Evolutionary conservation across 1,140 invertebrate species (phyloP), one percentile per base, ranked within the genome.

Genomic region (Colletes gigas): DNA sequence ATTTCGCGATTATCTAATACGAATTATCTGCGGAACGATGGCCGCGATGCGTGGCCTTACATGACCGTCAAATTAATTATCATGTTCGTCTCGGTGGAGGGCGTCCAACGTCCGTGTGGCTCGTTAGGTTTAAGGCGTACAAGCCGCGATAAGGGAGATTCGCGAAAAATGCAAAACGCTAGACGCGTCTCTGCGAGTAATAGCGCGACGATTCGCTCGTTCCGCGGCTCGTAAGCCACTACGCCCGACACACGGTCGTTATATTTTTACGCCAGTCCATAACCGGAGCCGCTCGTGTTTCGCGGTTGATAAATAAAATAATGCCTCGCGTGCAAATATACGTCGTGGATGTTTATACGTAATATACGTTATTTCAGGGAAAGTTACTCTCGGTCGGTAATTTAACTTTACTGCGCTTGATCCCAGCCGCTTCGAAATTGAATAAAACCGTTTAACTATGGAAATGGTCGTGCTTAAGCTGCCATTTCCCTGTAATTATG

Each of bases 1-100:
- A 85, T 84, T 81, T 55, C 68, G 73, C 78, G 84, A 85, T 85
- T 85, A 86, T 86, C 84, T 85, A 82, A 86, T 85, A 72, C 72
- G 75, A 86, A 85, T 83, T 82, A 85, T 86, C 83, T 75, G 71
- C 71, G 75, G 73, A 52, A 66, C 78, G 79, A 81, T 52, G 60
- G 54, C 30, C 59, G 54, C 75, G 76, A 57, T 62, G 57, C 60
- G 69, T 57, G 44, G 55, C 72, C 30, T 69, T 69, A 76, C 84
- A 74, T 73, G 75, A 82, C 82, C 79, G 79, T 70, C 69, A 68
- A 82, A 85, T 82, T 84, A 76, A 85, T 83, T 85, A 70, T 74
- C 59, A 69, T 83, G 83, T 52, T 15, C 82, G 76, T 73, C 72
- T 47, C 67, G 67, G 78, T 76, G 79, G 44, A 30, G 6, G 59